A percentile compares a stretch with the other conserved stretches of the same genome.
These are phyloP conservation scores for Philopedon plagiatum DNA, from an alignment of 2,888 invertebrate genomes.

Conservation along the genomic window DNA sequence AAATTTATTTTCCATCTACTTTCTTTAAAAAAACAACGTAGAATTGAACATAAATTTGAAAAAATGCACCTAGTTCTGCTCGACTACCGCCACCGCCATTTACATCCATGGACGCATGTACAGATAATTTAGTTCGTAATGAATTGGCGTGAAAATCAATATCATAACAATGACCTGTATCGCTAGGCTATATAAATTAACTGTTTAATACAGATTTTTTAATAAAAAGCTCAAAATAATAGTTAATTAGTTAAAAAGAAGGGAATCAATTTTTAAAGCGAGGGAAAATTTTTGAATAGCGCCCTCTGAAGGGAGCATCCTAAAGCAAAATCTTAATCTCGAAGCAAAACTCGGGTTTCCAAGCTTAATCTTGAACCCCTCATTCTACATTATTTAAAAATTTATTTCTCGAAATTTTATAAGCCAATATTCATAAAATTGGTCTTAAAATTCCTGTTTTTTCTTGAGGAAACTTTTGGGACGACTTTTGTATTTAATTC, in stretches of 20 bases:
- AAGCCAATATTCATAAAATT: constrained; percentile 27
- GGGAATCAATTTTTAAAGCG: constrained; percentile 24
- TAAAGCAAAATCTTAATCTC: constrained; percentile 60
- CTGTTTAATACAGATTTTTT: neutral
- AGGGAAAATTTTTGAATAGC: constrained; percentile 57
- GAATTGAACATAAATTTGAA: too few relatives aligned
- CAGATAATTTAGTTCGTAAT: neutral
- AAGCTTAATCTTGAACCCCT: constrained; percentile 79
- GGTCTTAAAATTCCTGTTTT: constrained; percentile 13
- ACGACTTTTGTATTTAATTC: constrained; percentile 53
- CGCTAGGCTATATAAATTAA: neutral
- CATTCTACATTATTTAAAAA: constrained; percentile 69
- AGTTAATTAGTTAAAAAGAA: neutral
- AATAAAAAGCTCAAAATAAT: neutral
- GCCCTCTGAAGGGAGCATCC: constrained; percentile 64
- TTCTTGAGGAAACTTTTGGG: constrained; percentile 19
- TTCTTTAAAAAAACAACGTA: too few relatives aligned
- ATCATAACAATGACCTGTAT: neutral
- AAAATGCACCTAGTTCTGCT: neutral
- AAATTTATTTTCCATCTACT: too few relatives aligned
- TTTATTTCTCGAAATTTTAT: constrained; percentile 54
- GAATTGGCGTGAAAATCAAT: neutral
- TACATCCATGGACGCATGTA: constrained; percentile 23
- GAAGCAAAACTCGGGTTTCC: constrained; percentile 61
- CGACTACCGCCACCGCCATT: constrained; percentile 15